Evolutionary conservation across 2,797 vertebrate genomes (phyloP).

Genomic region (Muraenolepis orangiensis): DNA sequence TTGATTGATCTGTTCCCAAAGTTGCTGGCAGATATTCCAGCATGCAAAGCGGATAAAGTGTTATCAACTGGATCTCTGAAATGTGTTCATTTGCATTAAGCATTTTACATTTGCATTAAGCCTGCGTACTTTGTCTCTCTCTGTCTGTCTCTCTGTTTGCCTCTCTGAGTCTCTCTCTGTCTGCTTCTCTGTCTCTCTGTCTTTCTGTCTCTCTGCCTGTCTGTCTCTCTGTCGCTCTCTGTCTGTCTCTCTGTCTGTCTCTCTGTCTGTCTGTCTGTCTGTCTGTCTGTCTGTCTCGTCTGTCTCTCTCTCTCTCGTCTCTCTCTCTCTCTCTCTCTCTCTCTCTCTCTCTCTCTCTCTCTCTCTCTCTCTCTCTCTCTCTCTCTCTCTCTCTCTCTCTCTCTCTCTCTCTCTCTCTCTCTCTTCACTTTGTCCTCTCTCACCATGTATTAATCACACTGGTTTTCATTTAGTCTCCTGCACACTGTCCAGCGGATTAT

Average conservation of each 20-base stretch:
- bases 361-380: not conserved
- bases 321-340: too few species aligned
- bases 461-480: not conserved
- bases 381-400: too few species aligned
- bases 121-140: too few species aligned
- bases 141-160: too few species aligned
- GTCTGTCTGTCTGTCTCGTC: not conserved
- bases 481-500: not conserved
- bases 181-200: not conserved
- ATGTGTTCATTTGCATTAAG: not conserved
- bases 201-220: too few species aligned
- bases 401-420: too few species aligned
- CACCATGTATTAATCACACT: too few species aligned
- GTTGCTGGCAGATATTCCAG: too few species aligned
- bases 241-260: not conserved
- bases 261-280: conserved; percentile 1
- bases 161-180: too few species aligned
- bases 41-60: not conserved
- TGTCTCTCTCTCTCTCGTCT: too few species aligned
- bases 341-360: conserved; percentile 2
- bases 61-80: not conserved
- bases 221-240: not conserved
- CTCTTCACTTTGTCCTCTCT: too few species aligned
- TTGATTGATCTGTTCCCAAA: too few species aligned
- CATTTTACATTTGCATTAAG: not conserved